Conservation (phyloP, 30 jellyfish, hydroid and myxozoan genomes). For the Aurelia sp. region DNA sequence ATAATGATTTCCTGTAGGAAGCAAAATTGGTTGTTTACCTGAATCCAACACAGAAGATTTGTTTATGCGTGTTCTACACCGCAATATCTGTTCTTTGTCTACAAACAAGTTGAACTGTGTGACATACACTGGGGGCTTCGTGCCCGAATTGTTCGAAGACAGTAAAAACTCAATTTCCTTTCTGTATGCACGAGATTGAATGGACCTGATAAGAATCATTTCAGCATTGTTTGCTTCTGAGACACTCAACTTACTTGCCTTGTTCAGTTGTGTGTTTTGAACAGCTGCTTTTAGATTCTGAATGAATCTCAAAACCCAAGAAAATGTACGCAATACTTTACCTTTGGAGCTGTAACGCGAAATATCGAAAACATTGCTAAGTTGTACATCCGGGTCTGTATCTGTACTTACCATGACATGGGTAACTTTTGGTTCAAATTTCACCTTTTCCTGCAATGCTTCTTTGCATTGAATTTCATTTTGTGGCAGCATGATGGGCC, state of each 20-base stretch:
- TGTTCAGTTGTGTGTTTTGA: conserved; percentile 24
- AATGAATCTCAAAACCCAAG: not conserved
- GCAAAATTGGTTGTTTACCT: too few species aligned
- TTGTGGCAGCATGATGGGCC: conserved; percentile 29
- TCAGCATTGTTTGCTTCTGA: conserved; percentile 49
- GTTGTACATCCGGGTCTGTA: not conserved
- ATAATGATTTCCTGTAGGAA: too few species aligned
- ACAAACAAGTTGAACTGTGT: conserved; percentile 53
- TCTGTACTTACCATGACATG: conserved; percentile 35
- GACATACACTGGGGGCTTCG: conserved; percentile 48
- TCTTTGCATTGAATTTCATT: conserved; percentile 28
- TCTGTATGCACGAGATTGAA: conserved; percentile 37
- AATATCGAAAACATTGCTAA: not conserved
- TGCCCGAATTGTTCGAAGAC: too few species aligned
- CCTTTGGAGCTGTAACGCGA: not conserved
- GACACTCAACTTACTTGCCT: conserved; percentile 41
- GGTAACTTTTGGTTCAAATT: conserved; percentile 26
- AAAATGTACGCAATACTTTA: not conserved
- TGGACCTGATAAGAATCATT: conserved; percentile 34
- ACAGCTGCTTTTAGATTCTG: too few species aligned
- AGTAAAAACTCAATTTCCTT: conserved; percentile 33
- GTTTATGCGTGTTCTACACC: too few species aligned
- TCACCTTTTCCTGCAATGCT: conserved; percentile 41
- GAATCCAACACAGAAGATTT: too few species aligned
- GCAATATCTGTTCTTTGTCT: conserved; percentile 51